Evolutionary conservation across 2,113 vertebrate species (phyloP), one percentile per base, ranked within the genome.

Genomic region (Grammomys dolichurus): DNA sequence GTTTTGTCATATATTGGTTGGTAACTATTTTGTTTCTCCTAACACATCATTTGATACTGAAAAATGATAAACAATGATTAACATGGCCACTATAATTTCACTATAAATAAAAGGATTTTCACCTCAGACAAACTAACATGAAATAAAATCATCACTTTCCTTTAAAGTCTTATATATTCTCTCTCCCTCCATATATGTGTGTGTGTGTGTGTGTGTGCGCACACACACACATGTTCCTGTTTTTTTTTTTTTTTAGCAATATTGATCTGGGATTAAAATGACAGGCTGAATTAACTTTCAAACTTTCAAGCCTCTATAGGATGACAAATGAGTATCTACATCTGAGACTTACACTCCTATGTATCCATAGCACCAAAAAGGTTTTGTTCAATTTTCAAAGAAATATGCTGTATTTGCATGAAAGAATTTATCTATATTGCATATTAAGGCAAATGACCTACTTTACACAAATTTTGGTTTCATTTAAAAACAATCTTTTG

Each of bases 291-390:
- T 73, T 73, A 20, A 73, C n/a, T 73, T 73, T 40, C 7, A 73
- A 40, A 3, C 60, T 9, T 17, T 7, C 22, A 20, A 69, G 9
- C 4, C 40, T 2, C 31, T 67, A 26, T 13, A 1, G 33, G 2
- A 60, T 22, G 56, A 88, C 26, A 58, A 76, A 3, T n/a, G 3
- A 5, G 54, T 13, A 7, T 16, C 6, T 46, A 7, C 82, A 20
- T 16, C 28, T 76, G 3, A 1, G 1, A 70, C 10, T 7, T 2
- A 11, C 0, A 33, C 12, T 0, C 46, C 65, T 72, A 17, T 1
- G 60, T 4, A 48, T 43, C 54, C 40, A 26, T 24, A 72, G 1
- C 3, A 40, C 26, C 75, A 48, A 56, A 80, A 46, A 31, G 46
- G 3, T 33, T 12, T 89, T 89, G 48, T 72, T 2, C 3, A 46